Evolutionary conservation across 1,140 invertebrate species (phyloP), one percentile per base, ranked within the genome.

Genomic region (Aplysia californica): DNA sequence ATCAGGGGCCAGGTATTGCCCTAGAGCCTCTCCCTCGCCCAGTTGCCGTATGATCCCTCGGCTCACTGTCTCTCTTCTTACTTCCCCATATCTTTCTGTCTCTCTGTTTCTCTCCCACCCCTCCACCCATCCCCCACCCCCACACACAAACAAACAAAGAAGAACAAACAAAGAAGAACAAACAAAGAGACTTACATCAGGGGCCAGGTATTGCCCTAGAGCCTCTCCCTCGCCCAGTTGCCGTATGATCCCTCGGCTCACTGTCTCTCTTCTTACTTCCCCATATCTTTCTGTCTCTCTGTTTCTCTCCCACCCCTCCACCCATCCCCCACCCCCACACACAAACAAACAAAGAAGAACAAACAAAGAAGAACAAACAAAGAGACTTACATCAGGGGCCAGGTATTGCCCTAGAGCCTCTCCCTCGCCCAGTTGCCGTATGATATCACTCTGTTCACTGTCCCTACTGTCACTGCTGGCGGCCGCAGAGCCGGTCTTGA

Each of bases 101-200:
- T 76, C 59, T 41, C 72, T 39, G 3, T 77, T 44, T 41, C 73
- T 81, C 66, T 55, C 66, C 39, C 36, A 21, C 67, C 39, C 21
- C 3, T 26, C 21, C 39, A 20, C 67, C 39, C 21, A 4, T 29
- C 21, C 21, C 26, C 39, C 26, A 29, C 4, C 33, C 33, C 33
- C 23, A 15, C 33, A 35, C 35, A 35, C 64, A n/a, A n/a, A n/a
- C n/a, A n/a, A n/a, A n/a, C n/a, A n/a, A n/a, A n/a, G n/a, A n/a
- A n/a, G n/a, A n/a, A n/a, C n/a, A n/a, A n/a, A n/a, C n/a, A n/a
- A n/a, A n/a, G n/a, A n/a, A n/a, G n/a, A n/a, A n/a, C n/a, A n/a
- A n/a, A n/a, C n/a, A n/a, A n/a, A n/a, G n/a, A n/a, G n/a, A n/a
- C n/a, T n/a, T n/a, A n/a, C n/a, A n/a, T n/a, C n/a, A n/a, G n/a